Evolutionary conservation across 2,888 invertebrate genomes (phyloP), one percentile per base, ranked within the genome.

Genomic region (Pristionchus fissidentatus): DNA sequence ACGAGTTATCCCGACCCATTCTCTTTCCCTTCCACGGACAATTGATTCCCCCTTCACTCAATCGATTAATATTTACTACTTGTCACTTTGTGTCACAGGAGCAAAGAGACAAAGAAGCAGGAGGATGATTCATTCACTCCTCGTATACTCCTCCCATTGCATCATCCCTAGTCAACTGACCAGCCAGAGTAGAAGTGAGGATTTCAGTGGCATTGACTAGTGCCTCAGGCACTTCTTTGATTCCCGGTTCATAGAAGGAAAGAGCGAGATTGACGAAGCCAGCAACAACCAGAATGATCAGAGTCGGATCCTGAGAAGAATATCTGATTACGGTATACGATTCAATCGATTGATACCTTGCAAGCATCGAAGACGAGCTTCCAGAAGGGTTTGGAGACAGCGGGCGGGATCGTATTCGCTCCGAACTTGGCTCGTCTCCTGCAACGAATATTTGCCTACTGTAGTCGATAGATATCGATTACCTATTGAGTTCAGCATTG

Each of bases 251-350:
- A 86, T 89, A 90, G 88, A 91, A 91, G 84, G 91, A 92, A 73
- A 91, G 87, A 22, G 87, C 89, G 35, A 91, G 88, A 57, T 91
- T 91, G 84, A 91, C 83, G 83, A 90, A 89, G 41, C 91, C 91
- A 79, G 91, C 87, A 41, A 90, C 86, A 66, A 91, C 89, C 57
- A 91, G 87, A 84, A 91, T 90, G 84, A 91, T 91, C 62, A 91
- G 86, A 29, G 91, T 91, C n/a, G 91, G 91, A 79, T 91, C 91
- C 91, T 91, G 66, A 38, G 15, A 22, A 7, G 41, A 70, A 41
- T 3, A 3, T n/a, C 3, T 32, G n/a, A 49, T 75, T 75, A 75
- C 75, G 15, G 49, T 75, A 32, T 3, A 2, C 73, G 49, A 15
- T 19, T 19, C 15, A 22, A n/a, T 73, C 32, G 43, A 75, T 75